Evolutionary conservation across 64 coral and sea anemone species (phyloP), one percentile per base, ranked within the genome.

Genomic region (Astreopora myriophthalma): DNA sequence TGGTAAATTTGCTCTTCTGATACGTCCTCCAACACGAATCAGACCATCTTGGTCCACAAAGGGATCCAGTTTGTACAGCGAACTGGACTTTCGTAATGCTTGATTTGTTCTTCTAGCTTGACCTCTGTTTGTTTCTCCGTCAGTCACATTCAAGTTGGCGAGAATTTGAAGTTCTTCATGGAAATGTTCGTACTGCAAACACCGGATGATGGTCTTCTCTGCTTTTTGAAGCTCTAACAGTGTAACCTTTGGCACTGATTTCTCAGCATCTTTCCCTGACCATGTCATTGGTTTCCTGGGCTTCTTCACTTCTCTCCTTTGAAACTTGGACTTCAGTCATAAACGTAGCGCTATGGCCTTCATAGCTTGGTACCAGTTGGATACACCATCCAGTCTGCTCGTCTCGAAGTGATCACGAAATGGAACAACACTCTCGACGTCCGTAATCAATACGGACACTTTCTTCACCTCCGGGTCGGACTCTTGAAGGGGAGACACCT

Each of bases 181-280:
- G 68, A 87, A 87, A 70, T 51, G 28, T 73, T 73, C 65, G 30
- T 55, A 37, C 31, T 88, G 85, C 48, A 88, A 70, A 88, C 85
- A 48, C 23, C 33, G 51, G 69, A 88, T 88, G 69, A 88, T 88
- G 20, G 44, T 71, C 44, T 75, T 86, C 69, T 88, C 85, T 29
- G 85, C 85, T 23, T 74, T 30, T 57, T 88, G 38, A 58, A 88
- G 25, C 9, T 73, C 68, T 75, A 28, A 51, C 1, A 72, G 42
- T 12, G 85, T 88, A 17, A 88, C 16, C 0, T 25, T 66, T 4
- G 13, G 65, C 6, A 32, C 38, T 23, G 40, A 11, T 19, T 48
- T 73, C 34, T 55, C 48, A 8, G 35, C 25, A 10, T 12, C 17
- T 51, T n/a, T 22, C 0, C 19, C 57, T 28, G 29, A 66, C 29